Percentiles rank a stretch among this genome's conserved stretches.
phyloP scores from a whole-genome alignment of 23 tunicate species.

The Oikopleura dioica region DNA sequence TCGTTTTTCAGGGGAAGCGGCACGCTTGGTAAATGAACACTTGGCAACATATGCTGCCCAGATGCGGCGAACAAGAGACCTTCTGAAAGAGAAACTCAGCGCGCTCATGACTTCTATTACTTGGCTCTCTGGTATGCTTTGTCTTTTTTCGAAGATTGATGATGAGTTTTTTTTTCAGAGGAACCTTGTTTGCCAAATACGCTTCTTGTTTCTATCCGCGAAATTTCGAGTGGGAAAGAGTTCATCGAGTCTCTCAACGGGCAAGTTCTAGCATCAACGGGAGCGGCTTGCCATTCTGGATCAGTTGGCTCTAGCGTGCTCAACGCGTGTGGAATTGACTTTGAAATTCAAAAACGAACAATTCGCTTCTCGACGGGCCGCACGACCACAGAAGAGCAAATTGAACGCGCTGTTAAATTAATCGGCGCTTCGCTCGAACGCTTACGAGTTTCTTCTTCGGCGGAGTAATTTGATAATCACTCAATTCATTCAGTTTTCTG shows the following conservation, averaged over 20 bases:
- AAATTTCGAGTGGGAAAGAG: too few species aligned
- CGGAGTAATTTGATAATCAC: too few species aligned
- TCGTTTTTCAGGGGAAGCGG: too few species aligned
- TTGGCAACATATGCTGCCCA: constrained; percentile 18
- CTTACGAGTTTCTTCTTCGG: too few species aligned
- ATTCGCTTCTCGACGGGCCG: constrained; percentile 55
- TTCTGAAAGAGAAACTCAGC: constrained; percentile 25
- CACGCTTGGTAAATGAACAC: constrained; percentile 20
- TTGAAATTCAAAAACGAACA: constrained; percentile 26
- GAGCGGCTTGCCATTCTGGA: constrained; percentile 75
- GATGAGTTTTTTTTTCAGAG: background rate
- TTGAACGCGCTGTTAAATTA: constrained; percentile 34
- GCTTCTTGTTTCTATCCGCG: background rate
- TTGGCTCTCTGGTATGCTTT: constrained; percentile 4
- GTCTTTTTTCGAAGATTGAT: background rate
- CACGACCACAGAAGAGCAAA: constrained; percentile 25
- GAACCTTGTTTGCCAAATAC: constrained; percentile 13
- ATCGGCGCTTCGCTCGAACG: too few species aligned
- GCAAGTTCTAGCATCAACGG: constrained; percentile 21
- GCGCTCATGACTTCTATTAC: constrained; percentile 15
- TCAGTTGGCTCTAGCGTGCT: background rate
- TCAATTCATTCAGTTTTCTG: too few species aligned
- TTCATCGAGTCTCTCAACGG: constrained; percentile 2
- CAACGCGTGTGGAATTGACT: too few species aligned
- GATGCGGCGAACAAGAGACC: constrained; percentile 50